Base-by-base conservation (phyloP, 2,888 invertebrate species). In the Mythimna vitellina region DNA sequence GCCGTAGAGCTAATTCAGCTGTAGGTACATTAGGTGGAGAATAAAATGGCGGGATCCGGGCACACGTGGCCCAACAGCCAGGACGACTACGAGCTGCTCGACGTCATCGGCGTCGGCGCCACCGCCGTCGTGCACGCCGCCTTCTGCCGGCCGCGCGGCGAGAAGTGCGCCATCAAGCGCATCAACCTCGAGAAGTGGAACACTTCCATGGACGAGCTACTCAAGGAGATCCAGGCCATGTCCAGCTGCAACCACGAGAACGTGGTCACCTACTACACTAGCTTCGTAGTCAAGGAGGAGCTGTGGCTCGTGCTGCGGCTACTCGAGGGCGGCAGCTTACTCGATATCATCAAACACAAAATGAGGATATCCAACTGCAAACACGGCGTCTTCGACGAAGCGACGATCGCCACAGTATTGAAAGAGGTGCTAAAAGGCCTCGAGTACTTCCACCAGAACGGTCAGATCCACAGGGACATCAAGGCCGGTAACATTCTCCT, bases 111-210 rank as follows among this genome's bases (percentile, higher is more conserved):
- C 88, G 98, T 99, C 79, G 99, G 99, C 70, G 99, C 99, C 74
- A 99, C 99, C n/a, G 99, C 99, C 46, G 98, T 99, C 57, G 99
- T 99, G n/a, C 99, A 99, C 94, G 98, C 98, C 76, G 99, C 99
- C 9, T 97, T 97, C 87, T 99, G 99, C 94, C 97, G 98, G 87
- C 98, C 99, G n/a, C 97, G 99, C 67, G 97, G 97, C 86, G 99
- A 99, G 95, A 98, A 98, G 96, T 99, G 99, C 96, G 99, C 99
- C 91, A 99, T 99, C 91, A 99, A 99, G 94, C 97, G 99, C 86
- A 99, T 99, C 93, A 99, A 99, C 95, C 97, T 99, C 90, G 99
- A 99, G 96, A 99, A 99, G 97, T 99, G 99, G 98, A 99, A 99
- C 96, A 99, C 99, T 17, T 99, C 99, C 82, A 99, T 99, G 98